These are phyloP conservation scores for Cygnus buccinator DNA, from an alignment of 2,113 vertebrate species.

Conservation along the genomic window DNA sequence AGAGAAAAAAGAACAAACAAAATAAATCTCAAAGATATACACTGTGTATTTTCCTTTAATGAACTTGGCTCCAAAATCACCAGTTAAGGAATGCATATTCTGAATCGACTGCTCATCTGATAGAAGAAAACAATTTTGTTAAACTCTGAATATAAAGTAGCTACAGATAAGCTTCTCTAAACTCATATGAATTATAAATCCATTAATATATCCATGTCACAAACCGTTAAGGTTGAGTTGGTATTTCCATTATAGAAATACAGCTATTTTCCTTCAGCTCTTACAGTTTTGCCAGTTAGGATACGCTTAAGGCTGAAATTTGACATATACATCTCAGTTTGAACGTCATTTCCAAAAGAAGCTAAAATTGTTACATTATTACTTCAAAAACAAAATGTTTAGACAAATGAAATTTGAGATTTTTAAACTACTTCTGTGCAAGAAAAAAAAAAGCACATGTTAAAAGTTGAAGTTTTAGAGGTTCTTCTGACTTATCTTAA, in stretches of 20 bases:
- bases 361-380: background rate
- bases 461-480: background rate
- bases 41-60: slow-evolving; percentile 6
- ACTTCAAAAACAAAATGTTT: background rate
- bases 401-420: background rate
- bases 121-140: background rate
- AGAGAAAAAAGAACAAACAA: slow-evolving; percentile 63
- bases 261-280: background rate
- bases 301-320: background rate
- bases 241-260: background rate
- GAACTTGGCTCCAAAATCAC: background rate
- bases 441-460: background rate
- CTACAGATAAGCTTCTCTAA: background rate
- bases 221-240: background rate
- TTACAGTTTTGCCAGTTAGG: accelerated
- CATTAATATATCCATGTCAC: background rate
- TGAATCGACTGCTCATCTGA: background rate
- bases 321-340: background rate
- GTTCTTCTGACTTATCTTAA: background rate
- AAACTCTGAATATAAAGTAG: background rate
- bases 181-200: background rate
- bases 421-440: background rate
- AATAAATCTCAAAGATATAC: slow-evolving; percentile 24
- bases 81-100: background rate
- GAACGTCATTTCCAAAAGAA: background rate